Evolutionary conservation across 1,140 invertebrate species (phyloP), one percentile per base, ranked within the genome.

Genomic region (Zaprionus camerounensis): DNA sequence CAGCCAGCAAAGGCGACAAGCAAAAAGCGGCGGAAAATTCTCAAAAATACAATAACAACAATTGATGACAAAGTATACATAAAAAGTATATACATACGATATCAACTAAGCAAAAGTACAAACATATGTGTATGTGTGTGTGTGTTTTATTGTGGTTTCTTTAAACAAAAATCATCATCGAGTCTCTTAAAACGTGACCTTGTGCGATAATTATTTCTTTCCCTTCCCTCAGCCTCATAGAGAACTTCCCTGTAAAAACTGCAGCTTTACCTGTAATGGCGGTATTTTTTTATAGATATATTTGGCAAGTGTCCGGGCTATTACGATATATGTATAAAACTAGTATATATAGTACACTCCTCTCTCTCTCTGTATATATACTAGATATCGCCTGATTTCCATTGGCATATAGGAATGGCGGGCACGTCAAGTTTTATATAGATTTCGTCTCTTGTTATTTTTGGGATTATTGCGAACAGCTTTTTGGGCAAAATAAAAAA

Each of bases 21-120:
- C 80, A 75, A 71, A 78, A 87, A 78, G 71, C 78, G 81, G 69
- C 85, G 41, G 66, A 81, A 61, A 62, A 90, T 73, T 81, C 84
- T 71, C 46, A 51, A 13, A 24, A 24, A 51, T 83, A 62, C 68
- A 78, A 76, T 72, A 46, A 46, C 41, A 17, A 76, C 79, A 86
- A 83, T 69, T 83, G 71, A 74, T 78, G 69, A 67, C 69, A 70
- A 81, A 58, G 67, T 76, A 68, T 71, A 85, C 57, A 59, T 51
- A 68, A 24, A 12, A 24, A 55, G 66, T 24, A 31, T 71, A 65
- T 71, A 66, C 53, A 66, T 56, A 41, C 5, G 12, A 71, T 77
- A 65, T 57, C 64, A 64, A 22, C 65, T 74, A 78, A 63, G 63
- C 51, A 72, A 51, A 57, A 13, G 31, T 49, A 22, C 20, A 58